Percentiles rank a stretch among this genome's conserved stretches.
These are phyloP conservation scores for Cichladusa arquata DNA, from an alignment of 2,113 vertebrate species.

Conservation along the genomic window DNA sequence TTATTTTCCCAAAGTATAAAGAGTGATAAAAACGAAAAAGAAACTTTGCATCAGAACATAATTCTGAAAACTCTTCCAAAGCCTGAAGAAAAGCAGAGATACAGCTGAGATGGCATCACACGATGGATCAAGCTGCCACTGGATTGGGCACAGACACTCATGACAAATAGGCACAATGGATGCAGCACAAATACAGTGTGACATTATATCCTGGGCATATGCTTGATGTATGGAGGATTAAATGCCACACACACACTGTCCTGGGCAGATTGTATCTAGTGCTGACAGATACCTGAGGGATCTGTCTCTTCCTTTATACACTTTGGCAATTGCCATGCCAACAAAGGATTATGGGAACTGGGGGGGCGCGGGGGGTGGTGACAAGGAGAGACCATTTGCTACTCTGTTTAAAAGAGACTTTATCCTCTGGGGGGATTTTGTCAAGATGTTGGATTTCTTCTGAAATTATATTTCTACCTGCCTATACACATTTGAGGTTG, in stretches of 20 bases:
- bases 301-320: conserved; percentile 50
- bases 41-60: conserved; percentile 44
- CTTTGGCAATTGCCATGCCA: conserved; percentile 29
- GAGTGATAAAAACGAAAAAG: not conserved
- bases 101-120: conserved; percentile 38
- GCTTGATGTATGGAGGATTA: conserved; percentile 53
- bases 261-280: conserved; percentile 51
- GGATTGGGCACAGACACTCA: not conserved
- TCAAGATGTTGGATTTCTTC: conserved; percentile 33
- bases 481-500: not conserved
- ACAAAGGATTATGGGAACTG: conserved; percentile 29
- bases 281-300: conserved; percentile 60
- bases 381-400: conserved; percentile 20
- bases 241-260: conserved; percentile 54
- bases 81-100: conserved; percentile 27
- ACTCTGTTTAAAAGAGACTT: conserved; percentile 39
- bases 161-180: conserved; percentile 55
- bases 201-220: conserved; percentile 42
- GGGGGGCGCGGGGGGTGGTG: not conserved
- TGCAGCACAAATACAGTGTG: conserved; percentile 10
- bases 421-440: not conserved
- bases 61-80: conserved; percentile 37
- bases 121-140: conserved; percentile 55
- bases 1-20: not conserved
- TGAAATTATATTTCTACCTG: conserved; percentile 36